Evolutionary conservation across 2,113 vertebrate genomes (phyloP), one percentile per base, ranked within the genome.

Genomic region (Tonatia bakeri): DNA sequence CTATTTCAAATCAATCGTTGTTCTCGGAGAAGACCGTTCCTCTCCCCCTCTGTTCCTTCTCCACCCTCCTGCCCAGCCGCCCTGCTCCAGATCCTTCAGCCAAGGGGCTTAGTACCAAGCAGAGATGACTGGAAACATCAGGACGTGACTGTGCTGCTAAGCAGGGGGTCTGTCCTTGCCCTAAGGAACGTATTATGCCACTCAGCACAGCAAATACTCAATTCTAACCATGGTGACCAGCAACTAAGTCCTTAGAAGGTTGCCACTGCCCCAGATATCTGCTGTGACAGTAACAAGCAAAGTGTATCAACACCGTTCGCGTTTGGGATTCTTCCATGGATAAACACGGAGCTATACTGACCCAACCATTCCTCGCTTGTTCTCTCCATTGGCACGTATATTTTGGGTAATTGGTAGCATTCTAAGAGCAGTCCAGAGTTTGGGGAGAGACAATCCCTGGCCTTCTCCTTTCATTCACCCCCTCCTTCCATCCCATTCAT

Each of bases 1-100:
- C 59, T 95, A 98, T 98, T 98, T 97, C 98, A 98, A 98, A 98
- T 98, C 98, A 98, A 98, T 98, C 7, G 2, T 81, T 97, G 97
- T 98, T 97, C 98, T 81, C 97, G 81, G 59, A 97, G 96, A 97
- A 97, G 93, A 65, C 97, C 93, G 77, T 95, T 98, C 97, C 94
- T 91, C 54, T 36, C 56, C 90, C n/a, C 3, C 15, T 92, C 40
- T 80, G 17, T 61, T 96, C 86, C 75, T 54, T 20, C 79, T n/a
- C 73, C 24, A 54, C 67, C 65, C 85, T 93, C n/a, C 65, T 52
- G 50, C 43, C 45, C 52, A 38, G 56, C 7, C 9, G 45, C 28
- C 12, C 52, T 14, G 33, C 47, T 19, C 88, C 40, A 72, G 52
- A 45, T 79, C 52, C 61, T 93, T 87, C 65, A 45, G 19, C 40